Evolutionary conservation across 2,888 invertebrate genomes (phyloP).

Genomic region (Entomobrya multifasciata): DNA sequence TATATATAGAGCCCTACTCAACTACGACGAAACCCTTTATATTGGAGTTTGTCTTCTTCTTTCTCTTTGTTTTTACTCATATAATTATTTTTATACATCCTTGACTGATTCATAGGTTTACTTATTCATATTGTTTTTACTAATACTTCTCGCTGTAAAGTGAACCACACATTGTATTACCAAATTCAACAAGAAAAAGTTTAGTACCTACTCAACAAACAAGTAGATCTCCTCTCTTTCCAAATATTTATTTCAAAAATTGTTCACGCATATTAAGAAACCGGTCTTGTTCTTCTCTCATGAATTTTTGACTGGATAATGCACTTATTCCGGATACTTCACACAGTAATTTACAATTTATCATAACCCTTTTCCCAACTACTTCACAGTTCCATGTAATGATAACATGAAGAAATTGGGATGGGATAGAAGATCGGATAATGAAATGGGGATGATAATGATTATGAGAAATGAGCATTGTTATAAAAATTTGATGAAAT

Average conservation of each 20-base stretch:
- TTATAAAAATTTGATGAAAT: conserved; percentile 32
- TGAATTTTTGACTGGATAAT: conserved; percentile 48
- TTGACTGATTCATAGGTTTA: conserved; percentile 23
- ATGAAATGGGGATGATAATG: conserved; percentile 42
- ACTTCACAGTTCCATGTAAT: conserved; percentile 50
- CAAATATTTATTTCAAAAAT: conserved; percentile 66
- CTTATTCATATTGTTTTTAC: not conserved
- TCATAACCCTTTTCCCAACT: conserved; percentile 43
- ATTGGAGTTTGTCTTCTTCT: conserved; percentile 10
- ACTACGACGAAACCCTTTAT: too few species aligned
- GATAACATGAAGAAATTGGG: not conserved
- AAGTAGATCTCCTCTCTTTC: conserved; percentile 43
- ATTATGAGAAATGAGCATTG: conserved; percentile 31
- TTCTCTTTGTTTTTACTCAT: conserved; percentile 18
- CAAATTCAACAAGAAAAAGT: conserved; percentile 23
- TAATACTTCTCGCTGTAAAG: conserved; percentile 6
- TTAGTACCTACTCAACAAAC: conserved; percentile 41
- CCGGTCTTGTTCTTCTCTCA: conserved; percentile 54
- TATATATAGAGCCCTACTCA: too few species aligned
- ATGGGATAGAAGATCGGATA: conserved; percentile 15
- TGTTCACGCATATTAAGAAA: conserved; percentile 66
- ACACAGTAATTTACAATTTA: conserved; percentile 58
- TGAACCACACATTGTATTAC: conserved; percentile 11
- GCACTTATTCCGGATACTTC: conserved; percentile 60
- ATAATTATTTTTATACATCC: not conserved